Conservation (phyloP, 2,888 invertebrate genomes). For the Drosophila paranaensis region DNA sequence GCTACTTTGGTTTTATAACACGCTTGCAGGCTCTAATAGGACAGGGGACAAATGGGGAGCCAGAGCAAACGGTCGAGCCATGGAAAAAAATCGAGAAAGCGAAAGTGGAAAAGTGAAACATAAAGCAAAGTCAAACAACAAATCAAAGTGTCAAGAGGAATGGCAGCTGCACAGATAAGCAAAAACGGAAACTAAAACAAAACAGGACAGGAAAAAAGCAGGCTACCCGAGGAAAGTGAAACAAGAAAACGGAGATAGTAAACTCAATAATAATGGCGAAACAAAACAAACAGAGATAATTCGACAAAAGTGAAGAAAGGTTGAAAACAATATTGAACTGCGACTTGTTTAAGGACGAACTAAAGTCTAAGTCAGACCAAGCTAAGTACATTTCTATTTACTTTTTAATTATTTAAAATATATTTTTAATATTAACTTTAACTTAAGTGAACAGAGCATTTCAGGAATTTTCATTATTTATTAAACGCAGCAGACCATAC, state of each 20-base stretch:
- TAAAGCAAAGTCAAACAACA: constrained; percentile 59
- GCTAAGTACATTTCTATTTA: no score
- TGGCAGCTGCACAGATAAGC: constrained; percentile 47
- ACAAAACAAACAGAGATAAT: constrained; percentile 7
- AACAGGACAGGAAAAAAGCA: not conserved
- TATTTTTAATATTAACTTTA: no score
- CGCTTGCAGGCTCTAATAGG: constrained; percentile 35
- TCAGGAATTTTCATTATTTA: not conserved
- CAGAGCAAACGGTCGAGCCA: constrained; percentile 5
- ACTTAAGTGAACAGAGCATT: no score
- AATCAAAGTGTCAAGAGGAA: constrained; percentile 57
- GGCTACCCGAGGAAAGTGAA: constrained; percentile 21
- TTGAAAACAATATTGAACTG: not conserved
- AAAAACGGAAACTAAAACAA: constrained; percentile 45
- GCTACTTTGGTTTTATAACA: constrained; percentile 68
- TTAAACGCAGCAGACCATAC: not conserved
- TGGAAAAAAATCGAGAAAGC: constrained; percentile 27
- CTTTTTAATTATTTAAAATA: no score
- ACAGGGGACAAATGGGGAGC: constrained; percentile 21
- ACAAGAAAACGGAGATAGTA: constrained; percentile 15
- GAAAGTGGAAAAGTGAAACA: constrained; percentile 56
- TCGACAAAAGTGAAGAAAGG: not conserved
- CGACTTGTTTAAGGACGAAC: not conserved
- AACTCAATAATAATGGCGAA: constrained; percentile 2
- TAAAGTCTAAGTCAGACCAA: not conserved